Conservation (phyloP, 2,797 vertebrate species). For the Notolabrus celidotus region DNA sequence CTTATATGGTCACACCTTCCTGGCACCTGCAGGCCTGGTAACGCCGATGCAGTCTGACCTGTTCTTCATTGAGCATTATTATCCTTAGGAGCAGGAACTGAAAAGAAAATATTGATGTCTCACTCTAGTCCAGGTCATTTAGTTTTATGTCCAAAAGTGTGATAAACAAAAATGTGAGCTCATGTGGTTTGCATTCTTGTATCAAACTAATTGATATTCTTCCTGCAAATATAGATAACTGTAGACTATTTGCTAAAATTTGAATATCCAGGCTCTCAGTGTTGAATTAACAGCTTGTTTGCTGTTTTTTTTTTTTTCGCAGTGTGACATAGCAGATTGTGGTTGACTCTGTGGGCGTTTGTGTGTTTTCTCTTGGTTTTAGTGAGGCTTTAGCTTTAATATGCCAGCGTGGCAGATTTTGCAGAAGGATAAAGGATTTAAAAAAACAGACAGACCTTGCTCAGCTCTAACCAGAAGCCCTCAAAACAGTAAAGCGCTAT, state of each 20-base stretch:
- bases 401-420: slow-evolving; percentile 63
- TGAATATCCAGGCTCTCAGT: neutral
- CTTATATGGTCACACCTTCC: slow-evolving; percentile 53
- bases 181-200: too few relatives aligned
- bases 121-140: slow-evolving; percentile 3
- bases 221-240: too few relatives aligned
- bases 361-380: slow-evolving; percentile 43
- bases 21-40: slow-evolving; percentile 5
- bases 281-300: neutral
- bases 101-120: slow-evolving; percentile 7
- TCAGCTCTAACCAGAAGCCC: slow-evolving; percentile 27
- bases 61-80: slow-evolving; percentile 62
- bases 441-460: slow-evolving; percentile 34
- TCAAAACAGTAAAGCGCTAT: slow-evolving; percentile 18
- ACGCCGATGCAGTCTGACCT: slow-evolving; percentile 66
- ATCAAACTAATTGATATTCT: too few relatives aligned
- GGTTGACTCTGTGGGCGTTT: slow-evolving; percentile 6
- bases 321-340: slow-evolving; percentile 15
- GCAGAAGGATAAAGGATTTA: slow-evolving; percentile 58
- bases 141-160: slow-evolving; percentile 6
- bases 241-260: too few relatives aligned
- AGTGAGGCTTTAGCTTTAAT: slow-evolving; percentile 50
- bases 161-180: too few relatives aligned
- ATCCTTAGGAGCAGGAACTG: slow-evolving; percentile 3
- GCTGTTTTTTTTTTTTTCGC: slow-evolving; percentile 5